These are phyloP conservation scores for Melieria picta DNA, from an alignment of 2,888 invertebrate genomes.

Conservation along the genomic window DNA sequence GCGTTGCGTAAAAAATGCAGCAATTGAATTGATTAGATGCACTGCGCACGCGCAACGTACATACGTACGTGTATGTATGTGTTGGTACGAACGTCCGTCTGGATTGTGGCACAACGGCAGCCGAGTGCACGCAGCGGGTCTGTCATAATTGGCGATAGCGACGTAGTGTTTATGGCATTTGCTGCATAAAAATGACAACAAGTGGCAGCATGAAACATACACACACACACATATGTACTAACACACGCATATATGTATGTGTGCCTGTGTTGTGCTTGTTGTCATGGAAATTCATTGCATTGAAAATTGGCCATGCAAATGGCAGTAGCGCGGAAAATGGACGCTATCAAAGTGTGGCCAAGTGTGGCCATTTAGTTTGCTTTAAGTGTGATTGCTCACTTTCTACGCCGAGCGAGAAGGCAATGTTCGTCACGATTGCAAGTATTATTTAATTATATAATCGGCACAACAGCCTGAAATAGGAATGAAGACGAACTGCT, in stretches of 20 bases:
- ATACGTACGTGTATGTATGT: neutral
- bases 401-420: too few species aligned
- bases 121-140: neutral
- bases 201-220: neutral
- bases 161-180: conserved; percentile 20
- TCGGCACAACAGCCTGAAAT: too few species aligned
- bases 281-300: too few species aligned
- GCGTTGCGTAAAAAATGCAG: conserved; percentile 8
- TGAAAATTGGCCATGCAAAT: too few species aligned
- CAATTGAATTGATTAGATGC: conserved; percentile 22
- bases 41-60: neutral
- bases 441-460: too few species aligned
- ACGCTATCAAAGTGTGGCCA: too few species aligned
- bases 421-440: too few species aligned
- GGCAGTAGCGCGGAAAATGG: too few species aligned
- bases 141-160: conserved; percentile 27
- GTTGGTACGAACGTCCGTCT: neutral
- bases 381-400: too few species aligned
- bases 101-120: neutral
- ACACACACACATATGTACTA: neutral
- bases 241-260: too few species aligned
- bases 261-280: neutral
- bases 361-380: too few species aligned
- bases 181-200: conserved; percentile 7
- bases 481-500: too few species aligned